Conservation (phyloP, 2,797 vertebrate species). For the Cynopterus sphinx region DNA sequence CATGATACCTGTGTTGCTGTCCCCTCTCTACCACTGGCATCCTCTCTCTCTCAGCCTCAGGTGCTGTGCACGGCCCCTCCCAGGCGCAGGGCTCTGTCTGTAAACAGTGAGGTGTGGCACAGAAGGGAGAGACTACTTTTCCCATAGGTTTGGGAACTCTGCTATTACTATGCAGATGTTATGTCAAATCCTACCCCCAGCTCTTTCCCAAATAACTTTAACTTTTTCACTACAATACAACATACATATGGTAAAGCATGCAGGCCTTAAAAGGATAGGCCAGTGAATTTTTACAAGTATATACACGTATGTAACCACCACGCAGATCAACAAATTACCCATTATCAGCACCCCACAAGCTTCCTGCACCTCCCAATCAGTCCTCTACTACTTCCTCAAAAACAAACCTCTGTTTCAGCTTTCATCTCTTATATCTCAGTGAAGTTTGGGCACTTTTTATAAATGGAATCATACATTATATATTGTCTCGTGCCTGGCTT, state of each 20-base stretch:
- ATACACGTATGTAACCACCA: neutral
- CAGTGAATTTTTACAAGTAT: neutral
- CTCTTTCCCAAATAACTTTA: neutral
- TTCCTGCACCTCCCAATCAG: neutral
- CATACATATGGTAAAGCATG: neutral
- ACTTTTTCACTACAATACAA: neutral
- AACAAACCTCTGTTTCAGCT: neutral
- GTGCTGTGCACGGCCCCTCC: too few relatives aligned
- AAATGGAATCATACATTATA: neutral
- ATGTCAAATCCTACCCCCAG: neutral
- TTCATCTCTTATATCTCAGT: neutral
- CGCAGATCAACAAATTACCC: neutral
- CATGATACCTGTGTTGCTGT: fast-evolving
- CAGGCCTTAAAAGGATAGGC: neutral
- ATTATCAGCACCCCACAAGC: neutral
- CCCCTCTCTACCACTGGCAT: neutral
- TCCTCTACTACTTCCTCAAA: neutral
- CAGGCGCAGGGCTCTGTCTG: neutral
- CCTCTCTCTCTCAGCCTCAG: neutral
- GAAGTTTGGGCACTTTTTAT: neutral
- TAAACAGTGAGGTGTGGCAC: neutral
- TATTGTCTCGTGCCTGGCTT: neutral
- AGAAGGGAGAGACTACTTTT: neutral
- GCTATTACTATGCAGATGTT: neutral
- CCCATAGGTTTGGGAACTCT: neutral